phyloP scores from a whole-genome alignment of 2,888 invertebrate genomes.

The Agrotis exclamationis region DNA sequence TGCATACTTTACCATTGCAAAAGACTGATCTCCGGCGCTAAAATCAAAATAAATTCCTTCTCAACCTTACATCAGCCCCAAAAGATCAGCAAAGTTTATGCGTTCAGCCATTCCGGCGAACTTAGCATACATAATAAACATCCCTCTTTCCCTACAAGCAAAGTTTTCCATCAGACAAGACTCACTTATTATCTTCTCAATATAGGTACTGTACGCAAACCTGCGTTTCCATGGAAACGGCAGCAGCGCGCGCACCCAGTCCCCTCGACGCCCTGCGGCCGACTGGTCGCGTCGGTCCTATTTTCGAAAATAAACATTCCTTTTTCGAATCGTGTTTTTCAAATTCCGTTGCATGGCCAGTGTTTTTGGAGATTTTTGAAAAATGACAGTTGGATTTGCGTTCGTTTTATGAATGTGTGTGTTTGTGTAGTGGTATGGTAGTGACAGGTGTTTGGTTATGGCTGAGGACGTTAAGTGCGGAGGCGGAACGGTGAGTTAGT shows the following conservation, averaged over 20 bases:
- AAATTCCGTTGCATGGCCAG: slow-evolving; percentile 20
- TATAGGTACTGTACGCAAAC: slow-evolving; percentile 62
- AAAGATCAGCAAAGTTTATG: slow-evolving; percentile 18
- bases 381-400: slow-evolving; percentile 38
- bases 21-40: not conserved
- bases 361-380: slow-evolving; percentile 23
- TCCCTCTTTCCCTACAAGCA: slow-evolving; percentile 26
- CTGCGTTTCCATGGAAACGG: slow-evolving; percentile 83
- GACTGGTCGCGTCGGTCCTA: slow-evolving; percentile 77
- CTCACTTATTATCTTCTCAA: slow-evolving; percentile 55
- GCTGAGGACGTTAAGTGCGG: slow-evolving; percentile 82
- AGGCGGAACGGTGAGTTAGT: slow-evolving; percentile 81
- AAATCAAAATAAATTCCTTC: slow-evolving; percentile 1
- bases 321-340: slow-evolving; percentile 55
- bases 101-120: slow-evolving; percentile 36
- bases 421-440: slow-evolving; percentile 72
- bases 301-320: slow-evolving; percentile 72
- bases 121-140: slow-evolving; percentile 48
- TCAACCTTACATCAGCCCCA: not conserved
- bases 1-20: slow-evolving; percentile 11
- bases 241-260: slow-evolving; percentile 89
- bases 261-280: slow-evolving; percentile 70
- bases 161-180: slow-evolving; percentile 60
- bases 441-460: slow-evolving; percentile 73
- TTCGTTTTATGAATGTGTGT: slow-evolving; percentile 55